Conservation (phyloP, 2,797 vertebrate species). For the Chromobotia macracanthus region DNA sequence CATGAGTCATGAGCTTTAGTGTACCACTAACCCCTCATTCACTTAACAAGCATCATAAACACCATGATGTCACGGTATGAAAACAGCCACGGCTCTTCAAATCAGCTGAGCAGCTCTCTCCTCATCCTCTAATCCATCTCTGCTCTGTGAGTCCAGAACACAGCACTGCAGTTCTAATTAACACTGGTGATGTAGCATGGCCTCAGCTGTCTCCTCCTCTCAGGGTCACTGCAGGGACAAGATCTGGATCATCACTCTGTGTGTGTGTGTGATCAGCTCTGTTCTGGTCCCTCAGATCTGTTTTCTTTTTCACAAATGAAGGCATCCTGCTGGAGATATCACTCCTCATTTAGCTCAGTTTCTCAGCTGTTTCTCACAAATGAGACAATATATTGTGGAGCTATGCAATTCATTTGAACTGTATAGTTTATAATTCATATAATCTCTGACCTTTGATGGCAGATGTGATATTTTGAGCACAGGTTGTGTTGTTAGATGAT, state of each 20-base stretch:
- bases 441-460: no score
- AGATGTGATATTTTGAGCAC: no score
- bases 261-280: not conserved
- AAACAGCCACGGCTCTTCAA: no score
- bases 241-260: slow-evolving; percentile 14
- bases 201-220: slow-evolving; percentile 1
- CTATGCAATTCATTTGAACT: no score
- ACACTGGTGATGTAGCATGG: slow-evolving; percentile 13
- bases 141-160: not conserved
- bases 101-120: not conserved
- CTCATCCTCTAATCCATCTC: not conserved
- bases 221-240: slow-evolving; percentile 16
- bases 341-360: no score
- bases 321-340: not conserved
- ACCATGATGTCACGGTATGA: no score
- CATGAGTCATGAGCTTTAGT: no score
- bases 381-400: no score
- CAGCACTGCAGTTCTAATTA: slow-evolving; percentile 1
- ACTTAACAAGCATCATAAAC: no score
- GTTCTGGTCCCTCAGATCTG: not conserved
- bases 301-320: not conserved
- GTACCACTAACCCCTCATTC: no score
- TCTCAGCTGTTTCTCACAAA: not conserved
- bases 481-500: no score
- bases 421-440: no score